phyloP scores from a whole-genome alignment of 2,797 vertebrate species.

The Oreortyx pictus region DNA sequence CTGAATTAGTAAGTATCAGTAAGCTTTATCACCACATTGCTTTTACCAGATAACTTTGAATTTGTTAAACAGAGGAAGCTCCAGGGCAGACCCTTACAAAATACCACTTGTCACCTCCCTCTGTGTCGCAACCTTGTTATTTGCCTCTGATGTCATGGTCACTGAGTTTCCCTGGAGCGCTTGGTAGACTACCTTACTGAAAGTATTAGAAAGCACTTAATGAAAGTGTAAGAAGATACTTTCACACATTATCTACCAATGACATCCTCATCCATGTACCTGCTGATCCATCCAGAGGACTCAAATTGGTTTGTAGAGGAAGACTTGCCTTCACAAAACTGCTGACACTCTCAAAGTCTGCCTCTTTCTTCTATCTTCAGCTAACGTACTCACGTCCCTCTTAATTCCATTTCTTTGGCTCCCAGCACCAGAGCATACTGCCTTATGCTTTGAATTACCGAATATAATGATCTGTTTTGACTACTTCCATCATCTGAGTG shows the following conservation, averaged over 20 bases:
- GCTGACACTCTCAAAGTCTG: not conserved
- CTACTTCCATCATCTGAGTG: not conserved
- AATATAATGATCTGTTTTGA: not conserved
- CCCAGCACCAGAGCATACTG: not conserved
- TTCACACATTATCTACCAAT: not conserved
- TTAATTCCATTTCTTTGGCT: not conserved
- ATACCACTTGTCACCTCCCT: rapidly evolving
- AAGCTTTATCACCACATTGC: not conserved
- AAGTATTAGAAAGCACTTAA: not conserved
- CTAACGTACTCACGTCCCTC: not conserved
- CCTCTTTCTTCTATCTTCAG: not conserved
- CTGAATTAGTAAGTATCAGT: conserved; percentile 1
- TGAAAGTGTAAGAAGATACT: no score
- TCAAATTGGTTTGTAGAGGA: not conserved
- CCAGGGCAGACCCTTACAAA: not conserved
- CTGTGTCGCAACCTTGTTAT: not conserved
- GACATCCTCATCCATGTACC: not conserved
- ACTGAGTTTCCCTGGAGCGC: not conserved
- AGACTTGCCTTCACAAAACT: not conserved
- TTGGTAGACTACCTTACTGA: not conserved
- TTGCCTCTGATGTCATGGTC: not conserved
- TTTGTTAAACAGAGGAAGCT: not conserved
- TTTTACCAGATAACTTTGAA: not conserved
- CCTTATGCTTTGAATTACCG: not conserved
- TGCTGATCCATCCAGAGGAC: not conserved